Conservation (phyloP, 53 echinoderm and acorn worm genomes). For the Stichopus horrens region DNA sequence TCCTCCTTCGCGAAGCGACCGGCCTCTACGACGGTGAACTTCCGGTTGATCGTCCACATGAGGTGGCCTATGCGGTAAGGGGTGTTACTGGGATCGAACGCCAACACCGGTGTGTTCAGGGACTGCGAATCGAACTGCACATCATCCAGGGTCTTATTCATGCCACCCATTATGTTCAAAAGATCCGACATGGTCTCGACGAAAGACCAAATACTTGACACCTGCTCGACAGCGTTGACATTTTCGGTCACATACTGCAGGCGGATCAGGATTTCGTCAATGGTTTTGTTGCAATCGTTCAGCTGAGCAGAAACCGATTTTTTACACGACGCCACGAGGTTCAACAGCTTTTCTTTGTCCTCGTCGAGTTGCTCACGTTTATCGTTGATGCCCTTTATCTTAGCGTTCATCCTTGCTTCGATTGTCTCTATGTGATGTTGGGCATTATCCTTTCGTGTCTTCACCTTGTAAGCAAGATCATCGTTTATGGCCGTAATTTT, state of each 20-base stretch:
- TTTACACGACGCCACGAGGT: constrained; percentile 12
- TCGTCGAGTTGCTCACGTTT: background rate
- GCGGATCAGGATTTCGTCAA: constrained; percentile 31
- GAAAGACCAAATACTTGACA: constrained; percentile 33
- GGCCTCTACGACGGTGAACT: constrained; percentile 12
- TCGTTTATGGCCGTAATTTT: constrained; percentile 18
- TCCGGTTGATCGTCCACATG: constrained; percentile 19
- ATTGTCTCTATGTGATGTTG: constrained; percentile 17
- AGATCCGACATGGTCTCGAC: constrained; percentile 23
- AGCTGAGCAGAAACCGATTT: background rate
- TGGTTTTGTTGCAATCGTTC: constrained; percentile 28
- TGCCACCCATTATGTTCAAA: constrained; percentile 7
- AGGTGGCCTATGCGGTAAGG: constrained; percentile 1
- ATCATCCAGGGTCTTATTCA: constrained; percentile 17
- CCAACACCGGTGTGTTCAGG: constrained; percentile 9
- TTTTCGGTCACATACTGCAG: constrained; percentile 40
- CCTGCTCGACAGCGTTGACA: constrained; percentile 19
- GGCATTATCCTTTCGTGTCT: constrained; percentile 17
- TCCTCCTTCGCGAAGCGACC: constrained; percentile 25
- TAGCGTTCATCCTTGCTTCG: constrained; percentile 36
- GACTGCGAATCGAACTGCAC: background rate
- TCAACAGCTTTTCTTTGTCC: constrained; percentile 29
- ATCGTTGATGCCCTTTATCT: constrained; percentile 27
- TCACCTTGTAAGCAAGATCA: background rate
- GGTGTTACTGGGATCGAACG: constrained; percentile 9